Conservation (phyloP, 2,797 vertebrate genomes). For the Buphagus erythrorhynchus region DNA sequence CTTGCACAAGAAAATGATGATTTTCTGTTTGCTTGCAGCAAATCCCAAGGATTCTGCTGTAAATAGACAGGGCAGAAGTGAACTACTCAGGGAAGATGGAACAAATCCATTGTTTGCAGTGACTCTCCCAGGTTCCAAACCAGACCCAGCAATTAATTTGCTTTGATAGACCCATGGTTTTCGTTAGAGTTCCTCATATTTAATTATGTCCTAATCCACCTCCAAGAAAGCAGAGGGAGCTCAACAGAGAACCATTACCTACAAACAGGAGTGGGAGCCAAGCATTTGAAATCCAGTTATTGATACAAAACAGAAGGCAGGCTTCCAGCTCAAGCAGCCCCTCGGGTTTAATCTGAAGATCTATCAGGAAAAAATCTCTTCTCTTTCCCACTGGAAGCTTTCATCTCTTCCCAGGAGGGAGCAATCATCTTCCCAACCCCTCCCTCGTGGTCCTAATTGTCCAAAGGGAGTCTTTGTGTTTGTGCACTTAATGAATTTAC, state of each 20-base stretch:
- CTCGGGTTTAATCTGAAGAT: constrained; percentile 19
- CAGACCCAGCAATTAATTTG: constrained; percentile 57
- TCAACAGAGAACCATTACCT: constrained; percentile 10
- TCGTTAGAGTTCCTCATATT: constrained; percentile 40
- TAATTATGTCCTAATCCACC: constrained; percentile 64
- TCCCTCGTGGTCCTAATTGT: constrained; percentile 52
- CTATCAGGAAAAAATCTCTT: constrained; percentile 34
- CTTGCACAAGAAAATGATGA: background rate
- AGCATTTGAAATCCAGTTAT: background rate
- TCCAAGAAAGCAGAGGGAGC: background rate
- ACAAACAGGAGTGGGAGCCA: constrained; percentile 3
- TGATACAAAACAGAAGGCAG: constrained; percentile 12
- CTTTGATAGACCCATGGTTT: constrained; percentile 41
- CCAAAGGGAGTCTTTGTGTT: constrained; percentile 47
- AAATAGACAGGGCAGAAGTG: background rate
- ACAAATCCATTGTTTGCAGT: constrained; percentile 46
- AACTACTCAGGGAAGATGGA: background rate
- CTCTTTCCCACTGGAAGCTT: background rate
- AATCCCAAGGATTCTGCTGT: background rate
- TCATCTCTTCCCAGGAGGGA: constrained; percentile 65
- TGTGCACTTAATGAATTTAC: constrained; percentile 52
- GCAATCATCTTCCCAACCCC: background rate
- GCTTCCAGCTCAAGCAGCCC: background rate
- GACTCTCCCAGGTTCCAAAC: constrained; percentile 28
- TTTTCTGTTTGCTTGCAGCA: constrained; percentile 1